A percentile compares a stretch with the other conserved stretches of the same genome.
Evolutionary conservation across 2,888 invertebrate species (phyloP).

Genomic region (Alsophila aescularia): DNA sequence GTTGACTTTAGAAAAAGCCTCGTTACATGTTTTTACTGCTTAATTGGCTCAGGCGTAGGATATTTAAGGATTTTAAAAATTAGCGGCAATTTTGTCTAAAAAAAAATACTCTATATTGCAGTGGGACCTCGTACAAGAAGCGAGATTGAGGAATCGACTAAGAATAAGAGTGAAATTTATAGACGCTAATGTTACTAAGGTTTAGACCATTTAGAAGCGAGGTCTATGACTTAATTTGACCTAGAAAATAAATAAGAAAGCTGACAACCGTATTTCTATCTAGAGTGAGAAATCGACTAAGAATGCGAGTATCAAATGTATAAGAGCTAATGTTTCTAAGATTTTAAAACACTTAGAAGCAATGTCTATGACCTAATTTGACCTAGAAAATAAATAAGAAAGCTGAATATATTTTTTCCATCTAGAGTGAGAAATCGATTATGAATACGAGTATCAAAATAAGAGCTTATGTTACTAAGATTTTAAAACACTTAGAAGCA

Average conservation of each 20-base stretch:
- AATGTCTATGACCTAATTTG: slow-evolving; percentile 5
- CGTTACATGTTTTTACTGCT: no score
- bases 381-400: not conserved
- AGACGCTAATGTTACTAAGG: not conserved
- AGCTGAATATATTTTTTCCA: slow-evolving; percentile 4
- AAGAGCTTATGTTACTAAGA: not conserved
- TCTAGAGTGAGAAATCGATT: not conserved
- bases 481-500: not conserved
- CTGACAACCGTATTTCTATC: slow-evolving; percentile 5
- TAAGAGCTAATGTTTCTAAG: not conserved
- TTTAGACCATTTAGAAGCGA: not conserved
- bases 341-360: not conserved
- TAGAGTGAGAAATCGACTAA: not conserved
- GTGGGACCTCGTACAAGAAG: not conserved
- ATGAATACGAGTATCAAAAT: not conserved
- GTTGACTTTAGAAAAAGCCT: no score
- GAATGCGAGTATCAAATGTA: not conserved
- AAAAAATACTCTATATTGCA: no score
- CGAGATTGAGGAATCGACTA: not conserved
- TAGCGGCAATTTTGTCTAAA: no score
- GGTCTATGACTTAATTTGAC: slow-evolving; percentile 1
- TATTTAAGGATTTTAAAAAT: no score
- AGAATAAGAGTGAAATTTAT: not conserved
- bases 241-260: not conserved
- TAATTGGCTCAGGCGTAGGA: no score